Evolutionary conservation across 2,797 vertebrate species (phyloP).

Genomic region (Argyrosomus regius): DNA sequence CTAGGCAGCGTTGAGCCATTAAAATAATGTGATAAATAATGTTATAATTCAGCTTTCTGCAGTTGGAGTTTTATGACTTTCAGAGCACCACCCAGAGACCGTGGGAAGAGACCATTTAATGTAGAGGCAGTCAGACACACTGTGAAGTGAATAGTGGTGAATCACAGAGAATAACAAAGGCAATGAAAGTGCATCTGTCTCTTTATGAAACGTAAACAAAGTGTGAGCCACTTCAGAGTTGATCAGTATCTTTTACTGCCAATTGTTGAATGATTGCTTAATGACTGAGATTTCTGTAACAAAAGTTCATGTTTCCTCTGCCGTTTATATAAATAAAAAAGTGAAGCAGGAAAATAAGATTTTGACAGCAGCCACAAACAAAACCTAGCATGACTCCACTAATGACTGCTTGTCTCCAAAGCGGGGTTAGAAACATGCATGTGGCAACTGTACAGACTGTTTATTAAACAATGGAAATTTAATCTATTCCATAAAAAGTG

Average conservation of each 20-base stretch:
- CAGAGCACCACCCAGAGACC: conserved; percentile 48
- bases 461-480: neutral
- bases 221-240: conserved; percentile 4
- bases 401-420: neutral
- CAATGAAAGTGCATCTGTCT: conserved; percentile 26
- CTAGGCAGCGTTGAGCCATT: conserved; percentile 52
- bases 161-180: conserved; percentile 13
- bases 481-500: neutral
- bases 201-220: conserved; percentile 37
- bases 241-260: neutral
- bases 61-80: conserved; percentile 63
- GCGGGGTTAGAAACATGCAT: neutral
- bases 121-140: conserved; percentile 12
- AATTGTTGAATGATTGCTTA: neutral
- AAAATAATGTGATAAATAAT: conserved; percentile 67
- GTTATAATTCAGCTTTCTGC: conserved; percentile 55
- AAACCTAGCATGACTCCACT: neutral
- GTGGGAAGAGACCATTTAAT: conserved; percentile 52
- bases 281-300: neutral
- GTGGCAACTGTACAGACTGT: neutral
- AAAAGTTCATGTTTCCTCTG: neutral
- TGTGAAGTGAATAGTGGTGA: conserved; percentile 19
- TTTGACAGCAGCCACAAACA: conserved; percentile 7
- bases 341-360: neutral
- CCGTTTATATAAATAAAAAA: neutral